Percentiles rank a stretch among this genome's conserved stretches.
Evolutionary conservation across 2,888 invertebrate species (phyloP).

Genomic region (Silvanus unidentatus): DNA sequence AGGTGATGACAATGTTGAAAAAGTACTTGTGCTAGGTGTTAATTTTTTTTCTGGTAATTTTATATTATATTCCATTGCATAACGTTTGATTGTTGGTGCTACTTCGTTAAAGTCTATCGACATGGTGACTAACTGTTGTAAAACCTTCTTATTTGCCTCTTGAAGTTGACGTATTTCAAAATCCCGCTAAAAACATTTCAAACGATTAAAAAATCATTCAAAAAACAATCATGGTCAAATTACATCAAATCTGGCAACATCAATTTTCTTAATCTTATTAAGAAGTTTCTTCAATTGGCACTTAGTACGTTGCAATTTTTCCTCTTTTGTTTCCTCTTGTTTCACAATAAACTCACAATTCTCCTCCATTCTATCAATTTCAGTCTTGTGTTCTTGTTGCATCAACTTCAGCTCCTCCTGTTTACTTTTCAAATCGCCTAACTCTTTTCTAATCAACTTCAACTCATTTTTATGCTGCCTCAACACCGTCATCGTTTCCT

Average conservation of each 20-base stretch:
- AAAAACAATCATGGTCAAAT: slow-evolving; percentile 10
- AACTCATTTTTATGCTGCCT: slow-evolving; percentile 29
- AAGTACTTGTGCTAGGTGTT: slow-evolving; percentile 16
- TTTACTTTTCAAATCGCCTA: slow-evolving; percentile 20
- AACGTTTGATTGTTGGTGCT: slow-evolving; percentile 32
- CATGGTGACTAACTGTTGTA: slow-evolving; percentile 54
- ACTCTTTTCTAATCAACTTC: slow-evolving; percentile 26
- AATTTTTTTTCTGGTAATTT: slow-evolving; percentile 27
- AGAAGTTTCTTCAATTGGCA: slow-evolving; percentile 43
- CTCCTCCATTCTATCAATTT: slow-evolving; percentile 26
- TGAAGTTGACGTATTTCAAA: slow-evolving; percentile 54
- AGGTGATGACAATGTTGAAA: neutral
- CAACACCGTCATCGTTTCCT: slow-evolving; percentile 20
- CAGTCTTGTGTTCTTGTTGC: slow-evolving; percentile 20
- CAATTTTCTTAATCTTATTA: slow-evolving; percentile 41
- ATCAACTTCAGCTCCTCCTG: slow-evolving; percentile 13
- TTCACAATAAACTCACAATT: slow-evolving; percentile 28
- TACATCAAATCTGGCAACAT: slow-evolving; percentile 36
- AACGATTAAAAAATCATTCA: slow-evolving; percentile 9
- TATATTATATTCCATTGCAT: slow-evolving; percentile 32
- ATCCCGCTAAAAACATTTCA: slow-evolving; percentile 50
- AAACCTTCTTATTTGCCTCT: slow-evolving; percentile 52
- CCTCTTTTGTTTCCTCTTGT: slow-evolving; percentile 34
- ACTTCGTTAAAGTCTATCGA: slow-evolving; percentile 33
- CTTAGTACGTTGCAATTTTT: slow-evolving; percentile 48